Base-by-base conservation (phyloP, 2,113 vertebrate species). In the Halichoeres trimaculatus region DNA sequence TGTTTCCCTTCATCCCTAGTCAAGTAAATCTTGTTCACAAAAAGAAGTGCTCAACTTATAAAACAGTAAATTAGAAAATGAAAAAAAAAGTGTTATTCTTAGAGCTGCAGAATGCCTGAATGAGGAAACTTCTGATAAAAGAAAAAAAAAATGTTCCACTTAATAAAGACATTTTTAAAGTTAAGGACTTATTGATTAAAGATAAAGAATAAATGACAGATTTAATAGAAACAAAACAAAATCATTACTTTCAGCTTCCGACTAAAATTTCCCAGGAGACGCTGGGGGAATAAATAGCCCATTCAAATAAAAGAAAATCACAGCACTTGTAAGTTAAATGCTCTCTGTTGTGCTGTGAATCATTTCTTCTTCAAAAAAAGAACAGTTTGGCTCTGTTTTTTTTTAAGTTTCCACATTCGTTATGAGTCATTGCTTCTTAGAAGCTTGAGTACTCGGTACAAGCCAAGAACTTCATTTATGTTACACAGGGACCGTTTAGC, bases 251-350 rank as follows among this genome's bases (percentile, higher is more conserved):
- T 11, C 38, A 52, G 16, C 3, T 0, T 3, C 2, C 8, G 17
- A 41, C 1, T 30, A 7, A 67, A 68, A 35, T 4, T 47, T 36
- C 14, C 26, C 10, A 10, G 16, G 5, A 30, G 30, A 30, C 41
- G 8, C 24, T 14, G 4, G 23, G 9, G 26, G 40, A 38, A 24
- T 17, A 23, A 56, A 38, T 23, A 45, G 16, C 43, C 14, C 43
- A 19, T 34, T 26, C 4, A 53, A 24, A 54, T 22, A 7, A 35
- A 40, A 10, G 17, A 47, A 58, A 66, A 36, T 45, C 22, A 9
- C 24, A 74, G 34, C 35, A 38, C 35, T 59, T 45, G 43, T 2
- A 71, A 62, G 47, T 58, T 30, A 59, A 76, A 63, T 47, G 38
- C 20, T 4, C 17, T 5, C 23, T 26, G 23, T 48, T 43, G 38